These are phyloP conservation scores for Pristionchus arcanus DNA, from an alignment of 2,888 invertebrate genomes.

Conservation along the genomic window DNA sequence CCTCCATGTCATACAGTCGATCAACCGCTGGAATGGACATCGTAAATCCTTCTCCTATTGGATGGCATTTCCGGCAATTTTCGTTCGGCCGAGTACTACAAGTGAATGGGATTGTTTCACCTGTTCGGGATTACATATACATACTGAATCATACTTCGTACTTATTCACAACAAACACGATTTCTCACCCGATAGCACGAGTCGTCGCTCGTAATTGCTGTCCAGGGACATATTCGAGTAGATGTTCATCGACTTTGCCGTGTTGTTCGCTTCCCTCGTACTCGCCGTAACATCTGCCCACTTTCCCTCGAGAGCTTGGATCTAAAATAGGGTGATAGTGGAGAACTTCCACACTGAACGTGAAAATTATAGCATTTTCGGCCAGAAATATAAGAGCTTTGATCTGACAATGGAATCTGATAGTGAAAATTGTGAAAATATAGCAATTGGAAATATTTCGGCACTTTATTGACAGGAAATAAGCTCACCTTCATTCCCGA, in stretches of 20 bases:
- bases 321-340: too few relatives aligned
- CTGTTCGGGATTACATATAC: too few relatives aligned
- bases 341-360: too few relatives aligned
- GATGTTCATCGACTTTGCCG: constrained; percentile 48
- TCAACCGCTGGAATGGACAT: constrained; percentile 41
- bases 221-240: constrained; percentile 33
- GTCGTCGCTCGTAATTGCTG: constrained; percentile 17
- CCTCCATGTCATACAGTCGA: constrained; percentile 39
- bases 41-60: not conserved
- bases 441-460: not conserved
- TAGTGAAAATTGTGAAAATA: not conserved
- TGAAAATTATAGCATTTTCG: too few relatives aligned
- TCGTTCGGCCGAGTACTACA: not conserved
- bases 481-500: constrained; percentile 22
- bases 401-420: not conserved
- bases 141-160: not conserved
- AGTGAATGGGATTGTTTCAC: too few relatives aligned
- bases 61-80: not conserved
- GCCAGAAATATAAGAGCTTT: too few relatives aligned
- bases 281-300: constrained; percentile 45
- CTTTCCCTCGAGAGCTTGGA: constrained; percentile 50
- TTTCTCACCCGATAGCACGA: constrained; percentile 29
- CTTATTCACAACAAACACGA: not conserved
- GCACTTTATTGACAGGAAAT: not conserved
- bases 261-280: not conserved